Percentiles rank a stretch among this genome's conserved stretches.
phyloP scores from a whole-genome alignment of 2,113 vertebrate species.

The Bungarus multicinctus region DNA sequence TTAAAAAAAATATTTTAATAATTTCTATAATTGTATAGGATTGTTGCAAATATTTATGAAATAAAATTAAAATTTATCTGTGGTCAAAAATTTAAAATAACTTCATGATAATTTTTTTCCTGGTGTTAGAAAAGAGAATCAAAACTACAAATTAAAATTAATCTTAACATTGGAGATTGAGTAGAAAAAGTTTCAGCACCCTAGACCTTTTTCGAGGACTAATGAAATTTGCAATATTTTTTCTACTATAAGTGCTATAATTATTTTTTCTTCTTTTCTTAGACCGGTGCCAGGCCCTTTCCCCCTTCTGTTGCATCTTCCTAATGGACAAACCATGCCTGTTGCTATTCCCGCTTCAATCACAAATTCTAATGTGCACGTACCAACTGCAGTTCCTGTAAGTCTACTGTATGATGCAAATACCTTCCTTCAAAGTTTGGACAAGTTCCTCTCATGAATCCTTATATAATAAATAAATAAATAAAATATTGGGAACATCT shows the following conservation, averaged over 20 bases:
- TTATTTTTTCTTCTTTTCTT: slow-evolving; percentile 61
- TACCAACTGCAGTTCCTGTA: slow-evolving; percentile 95
- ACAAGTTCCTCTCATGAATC: background rate
- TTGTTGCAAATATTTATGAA: background rate
- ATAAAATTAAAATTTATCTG: background rate
- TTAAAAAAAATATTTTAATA: background rate
- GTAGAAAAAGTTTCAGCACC: background rate
- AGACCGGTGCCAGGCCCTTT: slow-evolving; percentile 96
- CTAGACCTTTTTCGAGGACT: background rate
- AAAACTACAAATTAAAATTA: background rate
- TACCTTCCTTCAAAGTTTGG: background rate
- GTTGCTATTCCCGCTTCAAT: slow-evolving; percentile 96
- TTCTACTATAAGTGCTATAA: background rate
- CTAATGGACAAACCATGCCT: slow-evolving; percentile 98
- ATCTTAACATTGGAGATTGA: background rate
- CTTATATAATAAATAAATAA: too few relatives aligned
- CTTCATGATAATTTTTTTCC: background rate
- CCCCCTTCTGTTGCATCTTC: slow-evolving; percentile 96
- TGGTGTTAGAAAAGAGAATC: background rate
- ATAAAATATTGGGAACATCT: background rate
- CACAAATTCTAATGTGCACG: slow-evolving; percentile 95
- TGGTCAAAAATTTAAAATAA: background rate
- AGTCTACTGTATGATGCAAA: slow-evolving; percentile 65
- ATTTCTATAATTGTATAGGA: background rate
- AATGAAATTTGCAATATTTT: background rate